Conservation (phyloP, 2,888 invertebrate species). For the Dascillus cervinus region DNA sequence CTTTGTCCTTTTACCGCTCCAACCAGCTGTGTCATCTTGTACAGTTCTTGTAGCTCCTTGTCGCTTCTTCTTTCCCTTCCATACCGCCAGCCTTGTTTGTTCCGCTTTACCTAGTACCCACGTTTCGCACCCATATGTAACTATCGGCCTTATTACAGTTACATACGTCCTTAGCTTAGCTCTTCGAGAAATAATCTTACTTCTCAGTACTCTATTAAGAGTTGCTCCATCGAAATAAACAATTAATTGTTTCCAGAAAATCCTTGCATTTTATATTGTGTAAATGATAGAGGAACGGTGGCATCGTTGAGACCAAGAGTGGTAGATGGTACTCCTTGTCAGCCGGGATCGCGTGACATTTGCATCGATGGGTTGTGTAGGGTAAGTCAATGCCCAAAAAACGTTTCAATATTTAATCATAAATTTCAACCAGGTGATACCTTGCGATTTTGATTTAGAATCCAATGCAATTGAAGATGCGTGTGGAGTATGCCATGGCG, state of each 20-base stretch:
- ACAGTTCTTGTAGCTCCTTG: too few species aligned
- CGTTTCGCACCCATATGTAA: too few species aligned
- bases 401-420: background rate
- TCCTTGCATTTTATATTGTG: conserved; percentile 35
- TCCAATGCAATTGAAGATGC: conserved; percentile 49
- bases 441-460: conserved; percentile 50
- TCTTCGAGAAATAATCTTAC: too few species aligned
- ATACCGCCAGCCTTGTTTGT: too few species aligned
- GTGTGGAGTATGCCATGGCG: conserved; percentile 59
- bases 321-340: conserved; percentile 49
- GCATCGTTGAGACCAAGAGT: conserved; percentile 43
- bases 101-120: too few species aligned
- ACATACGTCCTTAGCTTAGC: too few species aligned
- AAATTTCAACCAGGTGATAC: conserved; percentile 39
- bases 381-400: conserved; percentile 26
- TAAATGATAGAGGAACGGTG: conserved; percentile 32
- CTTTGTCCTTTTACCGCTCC: too few species aligned
- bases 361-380: conserved; percentile 49
- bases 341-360: conserved; percentile 45
- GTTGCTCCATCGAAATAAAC: too few species aligned
- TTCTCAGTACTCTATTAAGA: too few species aligned
- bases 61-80: too few species aligned
- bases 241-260: conserved; percentile 32
- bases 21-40: too few species aligned
- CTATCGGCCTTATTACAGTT: too few species aligned